Conservation (phyloP, 2,888 invertebrate genomes). For the Pseudococcus longispinus region DNA sequence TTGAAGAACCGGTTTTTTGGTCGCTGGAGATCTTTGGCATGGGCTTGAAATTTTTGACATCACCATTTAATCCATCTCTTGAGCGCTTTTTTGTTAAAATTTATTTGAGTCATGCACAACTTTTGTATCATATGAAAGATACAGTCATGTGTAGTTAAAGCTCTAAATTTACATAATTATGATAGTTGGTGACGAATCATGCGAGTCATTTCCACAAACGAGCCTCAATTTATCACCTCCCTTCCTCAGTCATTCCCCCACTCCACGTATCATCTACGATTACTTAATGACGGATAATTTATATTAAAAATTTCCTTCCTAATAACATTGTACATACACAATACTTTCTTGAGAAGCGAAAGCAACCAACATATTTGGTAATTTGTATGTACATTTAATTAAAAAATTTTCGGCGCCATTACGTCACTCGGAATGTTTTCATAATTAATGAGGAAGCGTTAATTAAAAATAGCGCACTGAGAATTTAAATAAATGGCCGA, state of each 20-base stretch:
- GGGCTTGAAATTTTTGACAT: too few species aligned
- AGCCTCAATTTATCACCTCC: neutral
- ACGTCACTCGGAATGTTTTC: neutral
- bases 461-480: neutral
- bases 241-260: neutral
- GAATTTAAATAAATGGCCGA: neutral
- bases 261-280: neutral
- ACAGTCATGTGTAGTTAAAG: too few species aligned
- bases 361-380: neutral
- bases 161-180: neutral
- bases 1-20: too few species aligned
- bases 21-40: too few species aligned
- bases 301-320: neutral
- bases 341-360: neutral
- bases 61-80: too few species aligned
- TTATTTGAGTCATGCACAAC: too few species aligned
- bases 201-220: neutral
- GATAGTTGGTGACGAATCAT: neutral
- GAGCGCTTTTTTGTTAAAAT: too few species aligned
- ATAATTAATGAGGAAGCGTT: slow-evolving; percentile 6
- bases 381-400: slow-evolving; percentile 11
- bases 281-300: neutral
- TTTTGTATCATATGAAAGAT: too few species aligned
- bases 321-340: neutral
- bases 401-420: neutral